phyloP scores from a whole-genome alignment of 2,888 invertebrate genomes.

The Troides helena region DNA sequence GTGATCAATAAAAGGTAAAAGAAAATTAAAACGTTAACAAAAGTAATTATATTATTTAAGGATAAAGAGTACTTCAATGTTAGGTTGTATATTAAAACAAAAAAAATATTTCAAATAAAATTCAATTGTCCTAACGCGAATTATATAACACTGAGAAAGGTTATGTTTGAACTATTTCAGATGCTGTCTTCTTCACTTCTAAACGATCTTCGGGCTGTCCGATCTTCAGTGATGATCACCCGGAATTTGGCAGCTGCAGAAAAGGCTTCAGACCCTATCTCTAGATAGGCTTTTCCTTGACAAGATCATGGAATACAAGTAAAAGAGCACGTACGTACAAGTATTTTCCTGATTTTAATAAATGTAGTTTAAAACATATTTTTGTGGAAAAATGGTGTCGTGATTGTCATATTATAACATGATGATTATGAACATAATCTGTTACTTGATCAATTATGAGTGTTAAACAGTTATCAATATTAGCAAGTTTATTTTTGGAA shows the following conservation, averaged over 20 bases:
- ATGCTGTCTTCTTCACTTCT: slow-evolving; percentile 80
- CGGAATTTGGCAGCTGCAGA: slow-evolving; percentile 88
- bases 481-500: no score
- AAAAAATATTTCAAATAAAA: neutral
- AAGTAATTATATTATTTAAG: neutral
- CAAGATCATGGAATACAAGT: slow-evolving; percentile 93
- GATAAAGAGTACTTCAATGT: neutral
- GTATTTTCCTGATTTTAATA: neutral
- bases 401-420: no score
- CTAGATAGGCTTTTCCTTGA: slow-evolving; percentile 91
- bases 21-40: neutral
- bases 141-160: slow-evolving; percentile 46
- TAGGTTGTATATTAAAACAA: neutral
- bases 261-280: slow-evolving; percentile 93
- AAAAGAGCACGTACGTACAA: slow-evolving; percentile 88
- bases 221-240: slow-evolving; percentile 75
- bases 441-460: no score
- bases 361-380: neutral
- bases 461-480: no score
- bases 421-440: no score
- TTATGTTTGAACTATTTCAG: slow-evolving; percentile 66
- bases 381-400: no score
- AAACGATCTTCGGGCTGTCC: slow-evolving; percentile 71
- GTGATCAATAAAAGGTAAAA: neutral
- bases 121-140: neutral